phyloP scores from a whole-genome alignment of 1,140 invertebrate species.

The Tribolium castaneum region DNA sequence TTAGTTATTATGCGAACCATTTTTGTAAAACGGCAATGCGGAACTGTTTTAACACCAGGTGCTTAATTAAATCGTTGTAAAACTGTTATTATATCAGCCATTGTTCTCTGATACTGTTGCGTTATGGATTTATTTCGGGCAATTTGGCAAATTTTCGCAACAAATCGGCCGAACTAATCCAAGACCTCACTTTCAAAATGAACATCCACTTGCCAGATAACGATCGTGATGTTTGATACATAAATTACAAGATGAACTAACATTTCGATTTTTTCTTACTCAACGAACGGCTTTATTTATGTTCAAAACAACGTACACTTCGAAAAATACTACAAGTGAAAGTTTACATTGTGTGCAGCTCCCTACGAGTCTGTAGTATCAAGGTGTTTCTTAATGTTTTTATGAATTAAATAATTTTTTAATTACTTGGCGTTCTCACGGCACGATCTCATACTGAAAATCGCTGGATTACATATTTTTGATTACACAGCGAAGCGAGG shows the following conservation, averaged over 20 bases:
- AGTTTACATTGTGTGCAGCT: not conserved
- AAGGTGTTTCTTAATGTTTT: not conserved
- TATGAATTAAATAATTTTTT: not conserved
- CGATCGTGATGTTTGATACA: not conserved
- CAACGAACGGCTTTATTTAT: not conserved
- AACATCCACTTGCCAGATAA: not conserved
- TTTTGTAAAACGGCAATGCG: not conserved
- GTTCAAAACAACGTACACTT: no score
- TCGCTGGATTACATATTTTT: not conserved
- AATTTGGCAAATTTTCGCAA: not conserved
- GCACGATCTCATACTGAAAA: not conserved
- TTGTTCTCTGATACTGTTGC: not conserved
- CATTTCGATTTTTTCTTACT: not conserved
- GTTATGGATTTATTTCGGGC: not conserved
- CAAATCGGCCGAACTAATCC: no score
- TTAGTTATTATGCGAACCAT: not conserved
- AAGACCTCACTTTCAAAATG: not conserved
- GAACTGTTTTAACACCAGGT: not conserved
- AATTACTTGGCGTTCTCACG: not conserved
- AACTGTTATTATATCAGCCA: not conserved
- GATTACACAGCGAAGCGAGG: not conserved
- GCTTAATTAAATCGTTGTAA: not conserved
- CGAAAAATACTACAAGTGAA: not conserved
- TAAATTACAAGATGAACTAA: not conserved
- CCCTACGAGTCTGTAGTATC: not conserved